Conservation (phyloP, 2,113 vertebrate genomes). For the Scomber colias region DNA sequence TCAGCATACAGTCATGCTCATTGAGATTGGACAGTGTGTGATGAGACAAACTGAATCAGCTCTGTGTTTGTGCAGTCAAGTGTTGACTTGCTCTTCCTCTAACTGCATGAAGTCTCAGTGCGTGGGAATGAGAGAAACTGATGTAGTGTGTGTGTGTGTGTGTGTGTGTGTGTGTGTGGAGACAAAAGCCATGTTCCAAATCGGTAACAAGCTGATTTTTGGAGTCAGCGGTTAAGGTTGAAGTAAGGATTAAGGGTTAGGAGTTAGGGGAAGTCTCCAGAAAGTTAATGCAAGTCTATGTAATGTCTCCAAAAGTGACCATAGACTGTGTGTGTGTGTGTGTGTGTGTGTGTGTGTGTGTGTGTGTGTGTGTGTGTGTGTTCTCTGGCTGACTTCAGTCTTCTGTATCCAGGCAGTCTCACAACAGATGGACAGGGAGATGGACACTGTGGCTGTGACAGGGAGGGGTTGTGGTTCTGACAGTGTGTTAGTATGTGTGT, state of each 20-base stretch:
- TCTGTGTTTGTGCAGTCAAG: constrained; percentile 42
- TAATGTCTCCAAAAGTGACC: too few species aligned
- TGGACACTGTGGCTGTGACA: neutral
- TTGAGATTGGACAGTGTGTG: neutral
- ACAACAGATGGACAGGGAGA: constrained; percentile 41
- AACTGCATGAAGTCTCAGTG: constrained; percentile 1
- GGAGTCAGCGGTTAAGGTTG: too few species aligned
- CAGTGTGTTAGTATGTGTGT: neutral
- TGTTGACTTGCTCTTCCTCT: constrained; percentile 33
- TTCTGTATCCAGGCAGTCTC: constrained; percentile 15
- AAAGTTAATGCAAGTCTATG: too few species aligned
- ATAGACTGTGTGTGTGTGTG: neutral
- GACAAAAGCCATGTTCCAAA: too few species aligned
- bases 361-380: constrained; percentile 13
- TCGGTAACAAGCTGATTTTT: too few species aligned
- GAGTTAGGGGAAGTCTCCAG: too few species aligned
- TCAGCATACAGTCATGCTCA: neutral
- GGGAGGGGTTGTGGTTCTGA: neutral
- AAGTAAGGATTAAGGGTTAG: too few species aligned
- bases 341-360: constrained; percentile 20
- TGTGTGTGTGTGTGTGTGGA: too few species aligned
- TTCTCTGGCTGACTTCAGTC: neutral
- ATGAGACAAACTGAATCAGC: constrained; percentile 10
- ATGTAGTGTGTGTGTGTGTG: too few species aligned
- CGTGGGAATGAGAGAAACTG: neutral